Base-by-base conservation (phyloP, 1,140 invertebrate species). In the Aphaenogaster ashmeadi region DNA sequence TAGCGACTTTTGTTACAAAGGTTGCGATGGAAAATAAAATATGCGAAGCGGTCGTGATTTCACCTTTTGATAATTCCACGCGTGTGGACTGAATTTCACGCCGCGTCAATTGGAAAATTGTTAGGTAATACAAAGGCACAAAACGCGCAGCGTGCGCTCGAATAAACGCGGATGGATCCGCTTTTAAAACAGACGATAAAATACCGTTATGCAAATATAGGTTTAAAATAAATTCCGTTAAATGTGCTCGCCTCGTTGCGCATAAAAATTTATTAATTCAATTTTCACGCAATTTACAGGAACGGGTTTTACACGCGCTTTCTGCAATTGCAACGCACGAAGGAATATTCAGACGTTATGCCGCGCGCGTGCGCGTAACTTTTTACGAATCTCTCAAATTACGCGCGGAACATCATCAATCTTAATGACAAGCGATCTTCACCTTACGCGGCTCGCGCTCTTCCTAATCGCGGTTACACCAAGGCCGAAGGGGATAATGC, bases 341-440 rank as follows among this genome's bases (percentile, higher is more conserved):
- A 21, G 5, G 1, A 71, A 47, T 36, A 74, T 74, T 36, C 69
- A 38, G 13, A 38, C 41, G 69, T 71, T 67, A 27, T 2, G n/a
- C 1, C 18, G 47, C 21, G 38, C 58, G 38, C 18, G 41, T 27
- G 36, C 33, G 47, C 64, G n/a, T n/a, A 5, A 60, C 41, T 81
- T 81, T 71, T 75, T 75, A 60, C 27, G 7, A 60, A 75, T 75
- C 54, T 50, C 54, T 75, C 54, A 84, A 84, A 84, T 84, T 74
- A 81, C 64, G 33, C 54, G 80, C 69, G 54, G n/a, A 38, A 74
- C 69, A 74, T 75, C 80, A 75, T 84, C 54, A 84, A 84, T 84
- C 80, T 84, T 84, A 84, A 84, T 84, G 80, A 75, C 80, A 75
- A 75, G 80, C 80, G 80, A 84, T 84, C 80, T 84, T 84, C 80